A percentile compares a stretch with the other conserved stretches of the same genome.
Conservation (phyloP, 2,113 vertebrate genomes). For the Asarcornis scutulata region DNA sequence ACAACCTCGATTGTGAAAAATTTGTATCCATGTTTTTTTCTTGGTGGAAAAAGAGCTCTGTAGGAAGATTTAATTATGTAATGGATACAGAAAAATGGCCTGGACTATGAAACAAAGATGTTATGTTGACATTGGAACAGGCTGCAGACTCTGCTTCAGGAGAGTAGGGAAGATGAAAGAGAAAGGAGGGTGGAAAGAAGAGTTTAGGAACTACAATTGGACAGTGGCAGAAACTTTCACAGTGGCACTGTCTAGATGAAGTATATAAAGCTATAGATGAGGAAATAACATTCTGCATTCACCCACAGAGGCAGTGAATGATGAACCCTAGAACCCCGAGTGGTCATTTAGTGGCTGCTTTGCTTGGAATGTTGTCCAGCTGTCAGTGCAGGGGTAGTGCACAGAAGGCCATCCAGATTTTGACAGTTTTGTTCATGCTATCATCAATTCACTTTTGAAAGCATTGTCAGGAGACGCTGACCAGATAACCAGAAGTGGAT, state of each 20-base stretch:
- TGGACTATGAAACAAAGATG: background rate
- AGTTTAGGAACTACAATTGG: background rate
- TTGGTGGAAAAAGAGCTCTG: background rate
- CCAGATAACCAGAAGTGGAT: background rate
- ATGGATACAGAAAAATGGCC: background rate
- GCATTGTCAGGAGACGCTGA: background rate
- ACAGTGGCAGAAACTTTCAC: background rate
- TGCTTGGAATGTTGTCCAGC: rapidly evolving
- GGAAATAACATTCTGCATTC: background rate
- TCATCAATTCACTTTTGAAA: background rate
- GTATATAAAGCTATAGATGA: background rate
- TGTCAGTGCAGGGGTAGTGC: background rate
- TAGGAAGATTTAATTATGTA: background rate
- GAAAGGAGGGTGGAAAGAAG: background rate
- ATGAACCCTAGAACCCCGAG: background rate
- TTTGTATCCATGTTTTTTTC: background rate
- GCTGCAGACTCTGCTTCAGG: background rate
- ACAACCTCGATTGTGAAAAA: background rate
- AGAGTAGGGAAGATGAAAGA: background rate
- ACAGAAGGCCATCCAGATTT: background rate
- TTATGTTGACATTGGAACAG: background rate
- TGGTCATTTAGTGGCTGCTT: background rate
- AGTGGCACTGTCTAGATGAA: background rate
- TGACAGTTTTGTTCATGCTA: background rate
- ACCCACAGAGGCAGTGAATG: background rate